phyloP scores from a whole-genome alignment of 2,888 invertebrate genomes.

The Achlya flavicornis region DNA sequence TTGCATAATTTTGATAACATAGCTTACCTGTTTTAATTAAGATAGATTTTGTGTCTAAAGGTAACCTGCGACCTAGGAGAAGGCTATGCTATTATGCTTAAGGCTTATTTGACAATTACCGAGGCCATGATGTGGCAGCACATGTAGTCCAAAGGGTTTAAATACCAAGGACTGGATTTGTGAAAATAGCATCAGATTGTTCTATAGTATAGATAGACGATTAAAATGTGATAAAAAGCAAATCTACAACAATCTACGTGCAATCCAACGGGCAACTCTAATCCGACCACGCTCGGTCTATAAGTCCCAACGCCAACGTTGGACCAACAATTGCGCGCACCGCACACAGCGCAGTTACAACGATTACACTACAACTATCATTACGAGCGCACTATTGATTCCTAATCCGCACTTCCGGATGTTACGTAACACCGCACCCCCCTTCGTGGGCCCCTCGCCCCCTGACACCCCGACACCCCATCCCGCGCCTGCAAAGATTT shows the following conservation, averaged over 20 bases:
- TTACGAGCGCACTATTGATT: constrained; percentile 83
- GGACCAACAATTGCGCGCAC: constrained; percentile 10
- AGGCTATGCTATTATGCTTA: no score
- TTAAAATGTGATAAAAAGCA: background rate
- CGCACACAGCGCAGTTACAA: constrained; percentile 65
- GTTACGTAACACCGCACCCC: constrained; percentile 70
- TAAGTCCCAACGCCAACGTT: background rate
- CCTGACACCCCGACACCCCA: constrained; percentile 33
- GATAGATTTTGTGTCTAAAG: no score
- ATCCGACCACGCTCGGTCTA: background rate
- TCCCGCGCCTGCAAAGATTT: constrained; percentile 66
- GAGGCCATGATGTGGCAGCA: background rate
- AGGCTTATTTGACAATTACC: no score
- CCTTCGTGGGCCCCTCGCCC: constrained; percentile 31
- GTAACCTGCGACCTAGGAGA: no score
- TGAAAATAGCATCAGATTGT: background rate
- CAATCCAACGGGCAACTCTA: background rate
- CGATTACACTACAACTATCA: constrained; percentile 81
- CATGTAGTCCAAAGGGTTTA: background rate
- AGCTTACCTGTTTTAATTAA: background rate
- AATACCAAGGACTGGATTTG: background rate
- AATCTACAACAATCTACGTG: background rate
- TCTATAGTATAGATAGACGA: background rate
- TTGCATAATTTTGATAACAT: background rate
- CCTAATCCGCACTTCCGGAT: constrained; percentile 84